phyloP scores from a whole-genome alignment of 2,888 invertebrate genomes.

The Drosophila ustulata region DNA sequence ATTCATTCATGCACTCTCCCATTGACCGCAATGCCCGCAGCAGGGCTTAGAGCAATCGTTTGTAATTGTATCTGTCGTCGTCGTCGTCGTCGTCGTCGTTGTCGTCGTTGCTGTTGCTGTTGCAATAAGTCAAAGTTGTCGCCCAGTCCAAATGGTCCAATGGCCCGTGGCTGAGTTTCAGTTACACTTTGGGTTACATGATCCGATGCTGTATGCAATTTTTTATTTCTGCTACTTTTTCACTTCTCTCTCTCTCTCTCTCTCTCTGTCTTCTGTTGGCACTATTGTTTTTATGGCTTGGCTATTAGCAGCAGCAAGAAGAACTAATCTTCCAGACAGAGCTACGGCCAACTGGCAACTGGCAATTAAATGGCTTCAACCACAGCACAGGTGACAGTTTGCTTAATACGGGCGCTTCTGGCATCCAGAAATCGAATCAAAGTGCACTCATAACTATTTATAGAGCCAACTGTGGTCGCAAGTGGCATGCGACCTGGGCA shows the following conservation, averaged over 20 bases:
- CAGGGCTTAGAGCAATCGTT: slow-evolving; percentile 53
- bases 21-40: slow-evolving; percentile 66
- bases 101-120: slow-evolving; percentile 29
- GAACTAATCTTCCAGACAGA: slow-evolving; percentile 46
- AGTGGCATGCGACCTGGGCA: slow-evolving; percentile 7
- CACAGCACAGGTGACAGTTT: slow-evolving; percentile 52
- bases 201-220: slow-evolving; percentile 41
- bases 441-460: slow-evolving; percentile 38
- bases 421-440: background rate
- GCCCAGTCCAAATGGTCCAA: slow-evolving; percentile 24
- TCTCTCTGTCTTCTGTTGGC: slow-evolving; percentile 1
- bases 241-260: background rate
- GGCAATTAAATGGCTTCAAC: slow-evolving; percentile 59
- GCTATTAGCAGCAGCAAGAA: slow-evolving; percentile 63
- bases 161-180: slow-evolving; percentile 57
- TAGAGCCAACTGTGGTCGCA: slow-evolving; percentile 47
- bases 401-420: background rate
- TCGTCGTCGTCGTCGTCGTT: background rate
- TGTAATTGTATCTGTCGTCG: slow-evolving; percentile 74
- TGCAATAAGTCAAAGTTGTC: slow-evolving; percentile 75
- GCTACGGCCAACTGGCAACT: slow-evolving; percentile 1
- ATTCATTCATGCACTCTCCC: slow-evolving; percentile 49
- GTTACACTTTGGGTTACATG: slow-evolving; percentile 68
- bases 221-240: background rate
- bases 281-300: slow-evolving; percentile 68